Base-by-base conservation (phyloP, 2,113 vertebrate genomes). In the Rhinolophus sinicus region DNA sequence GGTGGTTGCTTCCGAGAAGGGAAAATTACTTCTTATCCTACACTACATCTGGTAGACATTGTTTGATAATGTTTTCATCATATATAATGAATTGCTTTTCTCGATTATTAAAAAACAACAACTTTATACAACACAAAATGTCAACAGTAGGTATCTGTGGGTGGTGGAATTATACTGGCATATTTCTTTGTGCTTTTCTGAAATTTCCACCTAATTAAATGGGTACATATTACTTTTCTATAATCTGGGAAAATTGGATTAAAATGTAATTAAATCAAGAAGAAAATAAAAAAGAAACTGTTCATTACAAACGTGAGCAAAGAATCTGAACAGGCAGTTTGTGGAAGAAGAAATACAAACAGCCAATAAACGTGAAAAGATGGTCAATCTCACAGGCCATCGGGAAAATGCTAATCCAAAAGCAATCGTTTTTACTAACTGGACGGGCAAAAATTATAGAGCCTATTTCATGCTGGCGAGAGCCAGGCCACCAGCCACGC, bases 361-460 rank as follows among this genome's bases (percentile, higher is more conserved):
- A 83, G 50, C 28, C 85, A 87, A 67, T 50, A 87, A 75, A 50
- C 35, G 60, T 18, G 60, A 93, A 84, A 84, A 93, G 28, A 91
- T 5, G 28, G 12, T 11, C 54, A 33, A 26, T 86, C 87, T 92
- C 38, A 56, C 7, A 5, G 62, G n/a, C 87, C 60, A 84, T 75
- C 21, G 65, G 8, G 18, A 85, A 84, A 64, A 70, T 13, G 50
- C 24, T 58, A 65, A 88, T n/a, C 14, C 58, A 52, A 80, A 58
- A 70, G 26, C 80, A 60, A 93, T 44, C 50, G 50, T 54, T 83
- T 77, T 67, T 26, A 65, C 35, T 22, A 21, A 89, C 38, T 13
- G 1, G 14, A 65, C 0, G 12, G 21, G 60, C 21, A 81, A 62
- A 89, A 85, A 52, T 38, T 21, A 18, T 56, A 72, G 38, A 24